A percentile compares a stretch with the other conserved stretches of the same genome.
These are phyloP conservation scores for Bettongia penicillata DNA, from an alignment of 2,113 vertebrate genomes.

Conservation along the genomic window DNA sequence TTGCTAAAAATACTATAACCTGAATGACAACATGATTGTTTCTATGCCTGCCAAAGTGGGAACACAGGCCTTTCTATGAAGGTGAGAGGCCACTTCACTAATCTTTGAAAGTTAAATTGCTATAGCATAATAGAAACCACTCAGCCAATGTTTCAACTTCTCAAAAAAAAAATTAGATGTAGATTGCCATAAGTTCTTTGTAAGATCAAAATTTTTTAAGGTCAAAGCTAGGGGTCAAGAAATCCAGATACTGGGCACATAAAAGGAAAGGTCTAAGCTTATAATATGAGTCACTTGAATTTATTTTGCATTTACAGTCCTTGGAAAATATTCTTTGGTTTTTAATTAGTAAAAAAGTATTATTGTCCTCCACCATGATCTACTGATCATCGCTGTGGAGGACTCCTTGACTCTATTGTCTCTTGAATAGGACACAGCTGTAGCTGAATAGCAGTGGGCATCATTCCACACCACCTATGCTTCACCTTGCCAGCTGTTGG, in stretches of 20 bases:
- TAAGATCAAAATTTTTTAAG: neutral
- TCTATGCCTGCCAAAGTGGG: neutral
- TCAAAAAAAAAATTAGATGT: neutral
- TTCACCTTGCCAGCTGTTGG: neutral
- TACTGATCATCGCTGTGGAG: neutral
- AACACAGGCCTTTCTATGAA: neutral
- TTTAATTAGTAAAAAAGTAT: neutral
- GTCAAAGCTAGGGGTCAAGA: neutral
- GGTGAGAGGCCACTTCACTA: neutral
- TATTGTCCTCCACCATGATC: neutral
- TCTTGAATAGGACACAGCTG: neutral
- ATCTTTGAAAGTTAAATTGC: constrained; percentile 4
- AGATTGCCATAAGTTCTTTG: neutral
- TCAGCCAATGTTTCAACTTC: neutral
- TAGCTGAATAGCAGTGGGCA: neutral
- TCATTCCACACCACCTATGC: neutral
- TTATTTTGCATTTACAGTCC: neutral
- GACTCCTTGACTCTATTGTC: neutral
- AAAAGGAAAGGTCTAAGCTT: neutral
- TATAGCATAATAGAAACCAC: neutral
- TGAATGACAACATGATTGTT: neutral
- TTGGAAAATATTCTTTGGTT: neutral
- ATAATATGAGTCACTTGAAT: neutral
- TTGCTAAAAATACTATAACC: neutral
- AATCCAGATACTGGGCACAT: neutral